Evolutionary conservation across 2,113 vertebrate genomes (phyloP).

Genomic region (Menura novaehollandiae): DNA sequence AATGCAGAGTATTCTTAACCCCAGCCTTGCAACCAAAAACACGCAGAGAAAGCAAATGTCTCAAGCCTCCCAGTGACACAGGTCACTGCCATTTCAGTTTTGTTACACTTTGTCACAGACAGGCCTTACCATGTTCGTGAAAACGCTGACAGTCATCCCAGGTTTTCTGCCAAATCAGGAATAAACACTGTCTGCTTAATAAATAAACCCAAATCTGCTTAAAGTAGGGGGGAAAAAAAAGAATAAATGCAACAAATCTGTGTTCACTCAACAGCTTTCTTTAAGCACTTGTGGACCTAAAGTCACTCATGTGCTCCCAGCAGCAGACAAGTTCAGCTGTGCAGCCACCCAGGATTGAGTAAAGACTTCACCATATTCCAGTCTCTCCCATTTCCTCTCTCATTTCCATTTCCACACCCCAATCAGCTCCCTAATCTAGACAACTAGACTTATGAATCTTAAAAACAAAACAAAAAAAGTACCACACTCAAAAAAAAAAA

Average conservation of each 20-base stretch:
- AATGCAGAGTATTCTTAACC: neutral
- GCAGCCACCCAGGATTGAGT: neutral
- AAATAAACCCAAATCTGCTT: conserved; percentile 6
- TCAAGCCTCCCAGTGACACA: neutral
- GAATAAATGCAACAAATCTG: neutral
- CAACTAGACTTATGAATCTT: neutral
- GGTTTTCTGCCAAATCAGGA: neutral
- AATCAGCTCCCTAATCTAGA: neutral
- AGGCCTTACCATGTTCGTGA: fast-evolving
- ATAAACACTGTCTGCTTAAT: neutral
- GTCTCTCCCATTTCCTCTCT: neutral
- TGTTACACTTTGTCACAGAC: neutral
- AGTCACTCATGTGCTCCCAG: neutral
- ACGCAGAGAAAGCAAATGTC: neutral
- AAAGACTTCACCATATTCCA: neutral
- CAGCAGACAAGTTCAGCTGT: neutral
- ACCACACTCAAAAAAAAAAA: fast-evolving
- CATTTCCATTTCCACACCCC: neutral
- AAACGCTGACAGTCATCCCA: neutral
- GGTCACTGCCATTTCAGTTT: neutral
- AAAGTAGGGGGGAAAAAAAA: neutral
- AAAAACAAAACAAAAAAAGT: neutral
- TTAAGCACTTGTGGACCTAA: neutral
- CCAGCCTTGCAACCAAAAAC: neutral
- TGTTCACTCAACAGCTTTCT: neutral